Percentiles rank a stretch among this genome's conserved stretches.
phyloP scores from a whole-genome alignment of 2,888 invertebrate genomes.

The Crossocerus cetratus region DNA sequence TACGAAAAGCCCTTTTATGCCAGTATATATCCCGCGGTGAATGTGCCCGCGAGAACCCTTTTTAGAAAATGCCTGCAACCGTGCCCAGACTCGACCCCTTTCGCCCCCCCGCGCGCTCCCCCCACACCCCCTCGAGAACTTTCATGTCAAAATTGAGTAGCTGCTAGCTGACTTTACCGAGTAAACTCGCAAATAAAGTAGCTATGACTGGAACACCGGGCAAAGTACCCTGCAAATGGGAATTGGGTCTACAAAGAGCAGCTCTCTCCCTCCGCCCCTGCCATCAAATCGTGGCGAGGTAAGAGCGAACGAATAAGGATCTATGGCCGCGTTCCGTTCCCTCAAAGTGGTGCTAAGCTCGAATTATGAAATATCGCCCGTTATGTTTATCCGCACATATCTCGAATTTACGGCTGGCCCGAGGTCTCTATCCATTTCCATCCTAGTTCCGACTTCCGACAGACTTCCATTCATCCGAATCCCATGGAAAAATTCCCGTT shows the following conservation, averaged over 20 bases:
- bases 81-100: too few species aligned
- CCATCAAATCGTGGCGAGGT: conserved; percentile 1
- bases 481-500: too few species aligned
- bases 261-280: conserved; percentile 1
- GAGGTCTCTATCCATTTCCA: conserved; percentile 1
- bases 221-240: background rate
- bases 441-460: background rate
- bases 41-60: too few species aligned
- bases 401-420: conserved; percentile 3
- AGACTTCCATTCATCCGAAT: too few species aligned
- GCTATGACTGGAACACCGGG: conserved; percentile 4
- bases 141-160: too few species aligned
- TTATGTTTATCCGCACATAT: background rate
- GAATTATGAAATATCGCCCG: conserved; percentile 36
- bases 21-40: too few species aligned
- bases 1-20: too few species aligned
- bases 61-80: too few species aligned
- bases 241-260: conserved; percentile 9
- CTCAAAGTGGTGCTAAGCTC: conserved; percentile 20
- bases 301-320: conserved; percentile 21
- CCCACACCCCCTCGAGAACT: too few species aligned
- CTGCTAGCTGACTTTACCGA: background rate
- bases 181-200: background rate
- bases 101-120: too few species aligned
- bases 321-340: conserved; percentile 10